These are phyloP conservation scores for Syritta pipiens DNA, from an alignment of 2,888 invertebrate genomes.

Conservation along the genomic window DNA sequence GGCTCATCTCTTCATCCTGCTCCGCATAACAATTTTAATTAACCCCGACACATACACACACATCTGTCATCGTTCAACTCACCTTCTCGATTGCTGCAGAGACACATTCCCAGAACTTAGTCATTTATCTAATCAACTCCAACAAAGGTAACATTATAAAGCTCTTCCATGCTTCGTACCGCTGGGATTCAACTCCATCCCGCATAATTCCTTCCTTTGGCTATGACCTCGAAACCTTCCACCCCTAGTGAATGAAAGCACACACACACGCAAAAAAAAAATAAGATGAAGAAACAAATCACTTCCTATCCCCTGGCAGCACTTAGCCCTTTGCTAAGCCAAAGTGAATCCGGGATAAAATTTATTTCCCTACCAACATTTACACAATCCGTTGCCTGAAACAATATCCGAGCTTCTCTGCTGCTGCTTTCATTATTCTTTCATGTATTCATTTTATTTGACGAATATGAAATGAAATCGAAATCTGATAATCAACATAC, in stretches of 20 bases:
- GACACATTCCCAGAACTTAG: not conserved
- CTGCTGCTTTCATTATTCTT: constrained; percentile 27
- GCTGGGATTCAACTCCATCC: constrained; percentile 8
- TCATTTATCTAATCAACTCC: constrained; percentile 1
- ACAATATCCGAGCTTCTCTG: constrained; percentile 50
- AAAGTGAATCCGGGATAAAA: constrained; percentile 15
- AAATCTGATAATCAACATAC: constrained; percentile 61
- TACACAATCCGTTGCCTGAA: constrained; percentile 32
- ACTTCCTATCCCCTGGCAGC: constrained; percentile 8
- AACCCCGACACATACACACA: no score
- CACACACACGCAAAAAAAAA: constrained; percentile 2
- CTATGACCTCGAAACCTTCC: constrained; percentile 33
- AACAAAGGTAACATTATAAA: not conserved
- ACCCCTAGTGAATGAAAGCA: not conserved
- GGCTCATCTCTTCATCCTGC: no score
- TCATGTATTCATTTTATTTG: constrained; percentile 49
- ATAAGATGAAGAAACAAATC: constrained; percentile 2
- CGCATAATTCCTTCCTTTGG: constrained; percentile 26
- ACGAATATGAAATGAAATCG: constrained; percentile 63
- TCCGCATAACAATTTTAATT: no score
- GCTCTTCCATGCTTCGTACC: not conserved
- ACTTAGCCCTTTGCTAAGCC: constrained; percentile 1
- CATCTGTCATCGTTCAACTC: no score
- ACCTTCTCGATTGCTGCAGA: not conserved
- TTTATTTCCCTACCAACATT: constrained; percentile 26